A percentile compares a stretch with the other conserved stretches of the same genome.
phyloP scores from a whole-genome alignment of 2,888 invertebrate genomes.

The Zaprionus bogoriensis region DNA sequence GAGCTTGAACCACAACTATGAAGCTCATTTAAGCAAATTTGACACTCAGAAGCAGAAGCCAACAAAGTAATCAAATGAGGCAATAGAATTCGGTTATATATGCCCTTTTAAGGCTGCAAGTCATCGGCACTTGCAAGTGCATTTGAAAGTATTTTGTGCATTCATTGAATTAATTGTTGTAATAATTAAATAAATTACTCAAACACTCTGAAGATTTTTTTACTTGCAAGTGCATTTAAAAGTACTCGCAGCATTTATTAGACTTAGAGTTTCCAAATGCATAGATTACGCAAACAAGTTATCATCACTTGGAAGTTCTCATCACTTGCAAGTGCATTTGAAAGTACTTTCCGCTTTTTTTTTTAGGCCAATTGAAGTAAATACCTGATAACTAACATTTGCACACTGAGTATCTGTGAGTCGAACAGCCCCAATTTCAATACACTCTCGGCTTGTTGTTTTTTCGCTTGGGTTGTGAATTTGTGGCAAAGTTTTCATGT shows the following conservation, averaged over 20 bases:
- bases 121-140: neutral
- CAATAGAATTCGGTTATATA: neutral
- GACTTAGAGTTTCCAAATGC: too few species aligned
- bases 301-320: neutral
- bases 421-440: neutral
- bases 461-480: conserved; percentile 28
- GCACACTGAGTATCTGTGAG: neutral
- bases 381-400: too few species aligned
- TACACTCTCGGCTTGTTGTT: conserved; percentile 1
- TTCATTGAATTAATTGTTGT: too few species aligned
- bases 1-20: too few species aligned
- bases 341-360: too few species aligned
- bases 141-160: neutral
- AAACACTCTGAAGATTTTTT: too few species aligned
- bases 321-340: neutral
- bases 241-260: too few species aligned
- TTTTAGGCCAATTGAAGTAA: too few species aligned
- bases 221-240: neutral
- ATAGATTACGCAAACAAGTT: too few species aligned
- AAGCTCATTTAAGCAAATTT: neutral
- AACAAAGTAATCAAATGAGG: too few species aligned
- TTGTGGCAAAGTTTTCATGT: conserved; percentile 47
- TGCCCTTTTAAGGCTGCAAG: neutral
- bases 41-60: neutral
- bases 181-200: too few species aligned